Conservation (phyloP, 2,797 vertebrate genomes). For the Botia almorhae region DNA sequence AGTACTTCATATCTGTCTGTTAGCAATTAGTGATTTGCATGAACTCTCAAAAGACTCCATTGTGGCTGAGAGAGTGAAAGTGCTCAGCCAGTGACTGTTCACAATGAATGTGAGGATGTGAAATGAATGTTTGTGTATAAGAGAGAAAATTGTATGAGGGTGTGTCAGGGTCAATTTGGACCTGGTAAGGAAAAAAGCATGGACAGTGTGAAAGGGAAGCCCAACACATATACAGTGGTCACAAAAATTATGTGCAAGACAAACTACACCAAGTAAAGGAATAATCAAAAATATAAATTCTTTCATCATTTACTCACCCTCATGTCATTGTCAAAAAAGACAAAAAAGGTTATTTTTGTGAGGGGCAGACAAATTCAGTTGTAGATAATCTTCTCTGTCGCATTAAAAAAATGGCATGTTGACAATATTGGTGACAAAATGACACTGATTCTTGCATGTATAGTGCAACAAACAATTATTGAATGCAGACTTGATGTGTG, state of each 20-base stretch:
- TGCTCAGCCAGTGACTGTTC: background rate
- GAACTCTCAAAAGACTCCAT: constrained; percentile 17
- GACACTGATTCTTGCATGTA: no score
- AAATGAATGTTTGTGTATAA: background rate
- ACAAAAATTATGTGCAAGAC: background rate
- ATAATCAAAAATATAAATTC: no score
- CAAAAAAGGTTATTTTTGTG: no score
- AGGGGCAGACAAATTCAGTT: no score
- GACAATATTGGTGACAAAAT: no score
- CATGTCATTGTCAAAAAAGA: no score
- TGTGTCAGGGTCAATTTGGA: constrained; percentile 29
- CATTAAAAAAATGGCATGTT: no score
- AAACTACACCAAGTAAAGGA: no score
- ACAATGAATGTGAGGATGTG: constrained; percentile 1
- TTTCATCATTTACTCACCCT: no score
- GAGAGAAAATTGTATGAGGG: constrained; percentile 5
- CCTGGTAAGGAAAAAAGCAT: background rate
- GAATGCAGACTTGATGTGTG: no score
- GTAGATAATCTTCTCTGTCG: no score
- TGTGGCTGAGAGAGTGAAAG: constrained; percentile 35
- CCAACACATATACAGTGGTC: background rate
- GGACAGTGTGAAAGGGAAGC: background rate
- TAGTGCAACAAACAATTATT: no score
- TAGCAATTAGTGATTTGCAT: constrained; percentile 34
- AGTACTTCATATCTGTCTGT: constrained; percentile 39